Percentiles rank a stretch among this genome's conserved stretches.
phyloP scores from a whole-genome alignment of 2,113 vertebrate species.

The Onychostruthus taczanowskii region DNA sequence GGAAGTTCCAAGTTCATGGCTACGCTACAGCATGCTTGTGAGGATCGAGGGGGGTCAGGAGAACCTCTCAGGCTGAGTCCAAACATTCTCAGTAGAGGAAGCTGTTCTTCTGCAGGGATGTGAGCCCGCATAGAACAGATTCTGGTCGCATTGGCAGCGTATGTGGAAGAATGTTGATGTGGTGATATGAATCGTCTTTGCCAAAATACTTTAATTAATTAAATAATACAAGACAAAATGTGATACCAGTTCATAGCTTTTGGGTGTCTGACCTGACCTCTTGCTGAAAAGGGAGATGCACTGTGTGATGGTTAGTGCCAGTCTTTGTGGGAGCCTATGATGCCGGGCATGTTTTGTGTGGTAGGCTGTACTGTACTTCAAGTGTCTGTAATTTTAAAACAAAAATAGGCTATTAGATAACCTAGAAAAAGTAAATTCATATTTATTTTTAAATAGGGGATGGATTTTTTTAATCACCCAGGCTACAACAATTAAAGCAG shows the following conservation, averaged over 20 bases:
- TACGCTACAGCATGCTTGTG: accelerated
- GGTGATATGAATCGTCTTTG: accelerated
- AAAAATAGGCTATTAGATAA: background rate
- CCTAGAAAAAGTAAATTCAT: background rate
- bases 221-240: background rate
- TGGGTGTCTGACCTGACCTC: background rate
- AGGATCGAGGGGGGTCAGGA: background rate
- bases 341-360: background rate
- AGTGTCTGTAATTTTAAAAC: background rate
- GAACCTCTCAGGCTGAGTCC: background rate
- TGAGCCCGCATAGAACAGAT: accelerated
- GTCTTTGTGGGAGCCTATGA: accelerated
- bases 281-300: background rate
- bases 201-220: background rate
- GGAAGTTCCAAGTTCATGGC: background rate
- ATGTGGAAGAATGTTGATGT: background rate
- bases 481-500: background rate
- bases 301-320: background rate
- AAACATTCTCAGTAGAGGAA: background rate
- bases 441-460: background rate
- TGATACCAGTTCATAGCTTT: background rate
- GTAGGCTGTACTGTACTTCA: accelerated
- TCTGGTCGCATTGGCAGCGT: background rate
- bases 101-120: background rate
- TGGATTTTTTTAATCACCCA: background rate